Conservation (phyloP, 2,113 vertebrate genomes). For the Zapus hudsonius region DNA sequence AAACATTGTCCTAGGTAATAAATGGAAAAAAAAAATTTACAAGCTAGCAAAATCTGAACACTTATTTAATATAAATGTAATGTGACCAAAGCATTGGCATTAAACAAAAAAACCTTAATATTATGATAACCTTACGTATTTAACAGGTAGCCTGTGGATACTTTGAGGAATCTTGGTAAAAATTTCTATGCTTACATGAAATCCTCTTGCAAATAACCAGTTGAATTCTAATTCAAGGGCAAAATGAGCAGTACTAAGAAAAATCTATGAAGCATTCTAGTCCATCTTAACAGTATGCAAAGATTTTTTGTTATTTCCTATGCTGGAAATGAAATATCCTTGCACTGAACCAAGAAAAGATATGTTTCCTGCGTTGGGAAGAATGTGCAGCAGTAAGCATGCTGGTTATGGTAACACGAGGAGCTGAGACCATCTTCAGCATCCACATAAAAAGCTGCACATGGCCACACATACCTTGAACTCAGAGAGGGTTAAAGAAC, state of each 20-base stretch:
- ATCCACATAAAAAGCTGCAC: too few species aligned
- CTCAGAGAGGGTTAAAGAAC: too few species aligned
- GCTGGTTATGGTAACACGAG: too few species aligned
- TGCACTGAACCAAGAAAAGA: neutral
- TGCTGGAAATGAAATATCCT: neutral
- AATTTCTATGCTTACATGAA: rapidly evolving
- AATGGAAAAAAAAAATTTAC: neutral
- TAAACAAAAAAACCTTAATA: neutral
- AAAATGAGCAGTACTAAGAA: neutral
- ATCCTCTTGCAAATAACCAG: neutral
- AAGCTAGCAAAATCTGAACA: neutral
- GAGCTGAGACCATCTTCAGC: too few species aligned
- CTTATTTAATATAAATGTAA: neutral
- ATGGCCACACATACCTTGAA: too few species aligned
- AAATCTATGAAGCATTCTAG: neutral
- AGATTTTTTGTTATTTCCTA: neutral
- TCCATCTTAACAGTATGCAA: neutral
- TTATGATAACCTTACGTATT: neutral
- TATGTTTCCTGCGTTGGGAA: neutral
- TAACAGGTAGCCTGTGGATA: neutral
- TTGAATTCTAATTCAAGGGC: neutral
- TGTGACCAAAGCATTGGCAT: neutral
- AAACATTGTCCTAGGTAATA: neutral
- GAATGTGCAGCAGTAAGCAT: too few species aligned
- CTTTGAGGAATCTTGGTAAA: neutral